Conservation (phyloP, 2,113 vertebrate species). For the Catharus bicknelli region DNA sequence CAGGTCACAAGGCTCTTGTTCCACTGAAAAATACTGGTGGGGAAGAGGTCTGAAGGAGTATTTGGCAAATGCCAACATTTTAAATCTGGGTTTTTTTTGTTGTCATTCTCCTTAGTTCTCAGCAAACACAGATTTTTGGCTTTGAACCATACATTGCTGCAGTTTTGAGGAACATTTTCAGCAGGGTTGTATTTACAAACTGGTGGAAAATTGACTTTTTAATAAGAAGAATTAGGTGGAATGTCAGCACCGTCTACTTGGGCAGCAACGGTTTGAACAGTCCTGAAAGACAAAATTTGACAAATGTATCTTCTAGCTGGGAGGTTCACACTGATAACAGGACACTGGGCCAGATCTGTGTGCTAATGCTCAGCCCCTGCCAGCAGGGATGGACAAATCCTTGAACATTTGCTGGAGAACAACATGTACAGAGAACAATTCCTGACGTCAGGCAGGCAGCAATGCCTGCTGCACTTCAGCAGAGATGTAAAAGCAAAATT, state of each 20-base stretch:
- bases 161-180: not conserved
- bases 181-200: not conserved
- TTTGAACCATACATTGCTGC: not conserved
- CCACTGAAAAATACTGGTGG: not conserved
- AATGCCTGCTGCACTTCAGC: not conserved
- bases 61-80: not conserved
- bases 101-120: not conserved
- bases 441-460: not conserved
- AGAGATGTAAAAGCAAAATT: not conserved
- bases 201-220: not conserved
- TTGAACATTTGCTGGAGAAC: not conserved
- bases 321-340: not conserved
- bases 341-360: not conserved
- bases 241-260: not conserved
- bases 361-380: not conserved
- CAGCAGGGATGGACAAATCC: slow-evolving; percentile 4
- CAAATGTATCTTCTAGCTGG: not conserved
- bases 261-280: not conserved
- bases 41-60: not conserved
- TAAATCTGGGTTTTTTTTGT: not conserved
- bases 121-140: not conserved
- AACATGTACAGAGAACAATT: slow-evolving; percentile 38
- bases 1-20: not conserved
- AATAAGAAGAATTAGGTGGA: not conserved
- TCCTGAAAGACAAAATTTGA: not conserved